Conservation (phyloP, 1,140 invertebrate genomes). For the Drosophila nikananu region DNA sequence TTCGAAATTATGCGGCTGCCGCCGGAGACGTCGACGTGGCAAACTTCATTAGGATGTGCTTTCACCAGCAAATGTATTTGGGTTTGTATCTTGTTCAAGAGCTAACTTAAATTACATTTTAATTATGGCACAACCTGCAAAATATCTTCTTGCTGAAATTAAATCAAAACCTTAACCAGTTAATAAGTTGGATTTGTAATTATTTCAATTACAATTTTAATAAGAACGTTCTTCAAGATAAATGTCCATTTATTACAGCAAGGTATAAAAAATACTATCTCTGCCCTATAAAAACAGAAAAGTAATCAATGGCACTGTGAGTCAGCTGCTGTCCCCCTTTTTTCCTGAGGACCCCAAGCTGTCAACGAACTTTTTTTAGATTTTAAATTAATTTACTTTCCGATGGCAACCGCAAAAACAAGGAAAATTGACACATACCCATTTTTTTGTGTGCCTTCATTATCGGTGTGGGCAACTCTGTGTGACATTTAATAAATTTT, state of each 20-base stretch:
- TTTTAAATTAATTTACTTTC: slow-evolving; percentile 70
- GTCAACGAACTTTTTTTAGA: slow-evolving; percentile 28
- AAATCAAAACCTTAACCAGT: background rate
- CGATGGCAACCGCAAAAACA: slow-evolving; percentile 38
- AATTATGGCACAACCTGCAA: background rate
- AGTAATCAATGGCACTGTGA: slow-evolving; percentile 20
- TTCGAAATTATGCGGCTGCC: slow-evolving; percentile 22
- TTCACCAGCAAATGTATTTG: background rate
- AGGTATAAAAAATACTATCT: background rate
- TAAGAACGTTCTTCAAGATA: background rate
- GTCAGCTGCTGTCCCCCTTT: slow-evolving; percentile 15
- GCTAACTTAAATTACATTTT: slow-evolving; percentile 7
- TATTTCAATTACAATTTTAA: background rate
- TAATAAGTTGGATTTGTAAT: too few species aligned
- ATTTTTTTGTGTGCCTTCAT: slow-evolving; percentile 41
- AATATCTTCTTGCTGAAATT: background rate
- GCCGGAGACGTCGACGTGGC: background rate
- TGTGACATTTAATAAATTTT: slow-evolving; percentile 75
- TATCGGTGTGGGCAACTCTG: slow-evolving; percentile 44
- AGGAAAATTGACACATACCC: slow-evolving; percentile 56
- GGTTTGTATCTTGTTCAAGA: slow-evolving; percentile 6
- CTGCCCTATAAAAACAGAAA: slow-evolving; percentile 7
- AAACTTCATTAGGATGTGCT: slow-evolving; percentile 26
- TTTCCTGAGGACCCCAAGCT: slow-evolving; percentile 16
- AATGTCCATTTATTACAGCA: background rate